Percentiles rank a stretch among this genome's conserved stretches.
phyloP scores from a whole-genome alignment of 2,113 vertebrate species.

The Otocyon megalotis region DNA sequence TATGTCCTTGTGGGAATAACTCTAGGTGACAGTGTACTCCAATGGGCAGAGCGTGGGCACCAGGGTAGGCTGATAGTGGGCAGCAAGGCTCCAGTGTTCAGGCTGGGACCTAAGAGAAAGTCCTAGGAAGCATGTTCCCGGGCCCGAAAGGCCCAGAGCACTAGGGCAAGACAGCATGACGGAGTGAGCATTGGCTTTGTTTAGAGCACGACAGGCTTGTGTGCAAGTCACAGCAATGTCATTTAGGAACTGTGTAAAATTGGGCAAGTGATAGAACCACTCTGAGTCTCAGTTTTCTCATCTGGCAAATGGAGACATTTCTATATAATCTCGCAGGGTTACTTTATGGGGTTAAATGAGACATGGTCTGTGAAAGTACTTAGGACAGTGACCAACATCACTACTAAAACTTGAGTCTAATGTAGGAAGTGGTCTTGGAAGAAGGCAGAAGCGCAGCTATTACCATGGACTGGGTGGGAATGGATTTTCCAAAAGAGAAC shows the following conservation, averaged over 20 bases:
- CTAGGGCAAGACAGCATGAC: not conserved
- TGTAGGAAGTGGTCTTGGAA: not conserved
- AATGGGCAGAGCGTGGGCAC: not conserved
- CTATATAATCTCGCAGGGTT: not conserved
- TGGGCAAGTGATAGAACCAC: not conserved
- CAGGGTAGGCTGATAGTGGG: not conserved
- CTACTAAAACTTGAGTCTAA: not conserved
- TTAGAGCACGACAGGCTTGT: not conserved
- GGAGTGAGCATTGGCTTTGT: not conserved
- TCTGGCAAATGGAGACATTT: not conserved
- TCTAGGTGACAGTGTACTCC: not conserved
- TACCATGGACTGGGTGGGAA: not conserved
- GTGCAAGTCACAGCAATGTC: constrained; percentile 3
- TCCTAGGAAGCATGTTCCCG: not conserved
- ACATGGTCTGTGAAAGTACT: not conserved
- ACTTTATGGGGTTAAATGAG: not conserved
- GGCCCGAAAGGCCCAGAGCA: not conserved
- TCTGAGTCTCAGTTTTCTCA: not conserved
- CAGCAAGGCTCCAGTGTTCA: not conserved
- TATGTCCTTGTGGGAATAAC: not conserved
- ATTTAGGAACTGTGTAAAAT: not conserved
- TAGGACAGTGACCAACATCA: not conserved
- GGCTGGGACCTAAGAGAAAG: not conserved
- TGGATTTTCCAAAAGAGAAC: not conserved
- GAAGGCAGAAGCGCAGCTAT: not conserved